These are phyloP conservation scores for Chironex yamaguchii DNA, from an alignment of 30 jellyfish, hydroid and myxozoan species.

Conservation along the genomic window DNA sequence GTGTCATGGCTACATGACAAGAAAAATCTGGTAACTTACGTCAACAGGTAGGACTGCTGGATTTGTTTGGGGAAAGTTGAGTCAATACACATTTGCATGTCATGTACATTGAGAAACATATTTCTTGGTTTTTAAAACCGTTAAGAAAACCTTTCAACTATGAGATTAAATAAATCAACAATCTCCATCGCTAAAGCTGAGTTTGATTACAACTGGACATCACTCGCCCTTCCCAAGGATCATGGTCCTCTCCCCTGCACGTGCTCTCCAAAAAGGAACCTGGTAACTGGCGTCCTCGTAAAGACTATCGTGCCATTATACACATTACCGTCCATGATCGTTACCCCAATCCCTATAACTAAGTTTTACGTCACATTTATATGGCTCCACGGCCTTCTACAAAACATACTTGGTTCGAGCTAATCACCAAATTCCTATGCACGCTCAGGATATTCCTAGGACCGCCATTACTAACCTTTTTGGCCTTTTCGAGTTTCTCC, in stretches of 20 bases:
- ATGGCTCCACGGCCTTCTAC: neutral
- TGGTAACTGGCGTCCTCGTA: neutral
- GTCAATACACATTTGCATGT: no score
- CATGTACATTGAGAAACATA: no score
- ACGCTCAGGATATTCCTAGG: neutral
- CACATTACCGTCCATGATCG: neutral
- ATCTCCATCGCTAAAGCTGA: neutral
- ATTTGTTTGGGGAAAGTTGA: no score
- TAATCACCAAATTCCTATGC: constrained; percentile 5
- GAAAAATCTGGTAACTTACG: no score
- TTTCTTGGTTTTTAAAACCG: no score
- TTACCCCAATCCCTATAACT: neutral
- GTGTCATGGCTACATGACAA: no score
- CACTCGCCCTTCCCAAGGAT: neutral
- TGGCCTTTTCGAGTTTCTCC: constrained; percentile 14
- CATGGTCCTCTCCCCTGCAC: neutral
- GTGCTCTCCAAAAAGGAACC: neutral
- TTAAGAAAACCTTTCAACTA: no score
- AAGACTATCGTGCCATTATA: neutral
- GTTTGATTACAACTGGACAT: neutral
- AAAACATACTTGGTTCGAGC: neutral
- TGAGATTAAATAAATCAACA: no score
- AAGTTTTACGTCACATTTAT: neutral
- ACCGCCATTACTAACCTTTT: constrained; percentile 13
- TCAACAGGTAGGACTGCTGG: no score